Evolutionary conservation across 1,140 invertebrate genomes (phyloP), one percentile per base, ranked within the genome.

Genomic region (Lepidurus packardi): DNA sequence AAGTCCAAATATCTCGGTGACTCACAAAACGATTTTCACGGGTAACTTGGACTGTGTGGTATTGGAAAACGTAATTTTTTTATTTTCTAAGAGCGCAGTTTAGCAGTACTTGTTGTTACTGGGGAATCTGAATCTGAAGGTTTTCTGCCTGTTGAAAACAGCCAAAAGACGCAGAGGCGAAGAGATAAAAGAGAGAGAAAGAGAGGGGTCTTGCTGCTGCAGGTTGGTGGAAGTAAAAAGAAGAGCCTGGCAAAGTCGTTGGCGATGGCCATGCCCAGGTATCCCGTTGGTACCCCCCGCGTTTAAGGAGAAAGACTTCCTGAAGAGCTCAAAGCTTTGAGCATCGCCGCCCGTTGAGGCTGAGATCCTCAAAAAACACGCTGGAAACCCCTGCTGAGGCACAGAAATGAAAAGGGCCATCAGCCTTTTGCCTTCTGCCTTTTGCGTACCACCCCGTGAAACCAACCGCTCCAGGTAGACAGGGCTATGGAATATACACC

Each of bases 251-350:
- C 53, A 13, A 9, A 65, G 53, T 65, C 53, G 53, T 21, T 65
- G 53, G 53, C 21, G 53, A 65, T 65, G 53, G 13, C 53, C 53
- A 65, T 65, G 21, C 16, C 53, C 53, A 65, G 53, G 53, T 65
- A 65, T 65, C 53, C 53, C 53, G 53, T 65, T 65, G 53, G 53
- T 65, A 65, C 53, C 53, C 53, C 53, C 53, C 53, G 53, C 53
- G 53, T 65, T 65, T 65, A 65, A 65, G 53, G 53, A 65, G 53
- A 65, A 65, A 65, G 53, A 65, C 53, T 65, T 65, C 53, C 53
- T 65, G 53, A 65, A 65, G 53, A 65, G 53, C 21, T 65, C 53
- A 65, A 65, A 65, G 53, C 53, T 65, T 65, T 65, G 53, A 65
- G 53, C 21, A 65, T 65, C 53, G 53, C 53, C 53, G 53, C 53